Conservation (phyloP, 2,113 vertebrate species). For the Hypocryptadius cinnamomeus region DNA sequence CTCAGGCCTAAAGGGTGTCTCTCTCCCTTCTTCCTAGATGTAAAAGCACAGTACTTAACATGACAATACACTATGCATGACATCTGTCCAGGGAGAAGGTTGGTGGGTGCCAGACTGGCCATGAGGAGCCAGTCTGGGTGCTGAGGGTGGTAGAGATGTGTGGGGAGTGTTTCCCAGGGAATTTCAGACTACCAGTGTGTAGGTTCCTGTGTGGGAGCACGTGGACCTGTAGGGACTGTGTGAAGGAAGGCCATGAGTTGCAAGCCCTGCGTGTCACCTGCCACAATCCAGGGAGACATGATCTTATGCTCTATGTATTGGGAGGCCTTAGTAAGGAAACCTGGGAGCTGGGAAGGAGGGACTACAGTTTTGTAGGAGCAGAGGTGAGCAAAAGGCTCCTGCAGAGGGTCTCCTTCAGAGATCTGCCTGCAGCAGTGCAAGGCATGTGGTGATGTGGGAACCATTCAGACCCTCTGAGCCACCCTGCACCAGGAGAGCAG, state of each 20-base stretch:
- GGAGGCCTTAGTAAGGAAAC: neutral
- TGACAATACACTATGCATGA: neutral
- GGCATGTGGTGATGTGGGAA: neutral
- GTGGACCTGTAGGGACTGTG: neutral
- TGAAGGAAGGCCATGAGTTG: neutral
- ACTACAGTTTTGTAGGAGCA: neutral
- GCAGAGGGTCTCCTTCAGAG: neutral
- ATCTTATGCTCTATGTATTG: neutral
- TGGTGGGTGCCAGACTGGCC: neutral
- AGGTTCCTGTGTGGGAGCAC: neutral
- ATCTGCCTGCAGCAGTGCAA: neutral
- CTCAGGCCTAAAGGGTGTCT: neutral
- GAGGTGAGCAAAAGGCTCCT: neutral
- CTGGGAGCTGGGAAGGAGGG: neutral
- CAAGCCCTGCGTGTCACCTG: neutral
- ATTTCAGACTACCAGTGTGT: neutral
- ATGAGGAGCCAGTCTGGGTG: neutral
- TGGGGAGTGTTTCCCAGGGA: neutral
- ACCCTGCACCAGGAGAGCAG: accelerated
- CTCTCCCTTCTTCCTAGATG: neutral
- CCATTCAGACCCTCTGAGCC: neutral
- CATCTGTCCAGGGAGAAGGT: neutral
- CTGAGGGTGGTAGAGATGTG: neutral
- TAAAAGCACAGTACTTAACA: neutral
- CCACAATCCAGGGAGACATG: neutral